Base-by-base conservation (phyloP, 2,888 invertebrate genomes). In the Cosmopolites sordidus region DNA sequence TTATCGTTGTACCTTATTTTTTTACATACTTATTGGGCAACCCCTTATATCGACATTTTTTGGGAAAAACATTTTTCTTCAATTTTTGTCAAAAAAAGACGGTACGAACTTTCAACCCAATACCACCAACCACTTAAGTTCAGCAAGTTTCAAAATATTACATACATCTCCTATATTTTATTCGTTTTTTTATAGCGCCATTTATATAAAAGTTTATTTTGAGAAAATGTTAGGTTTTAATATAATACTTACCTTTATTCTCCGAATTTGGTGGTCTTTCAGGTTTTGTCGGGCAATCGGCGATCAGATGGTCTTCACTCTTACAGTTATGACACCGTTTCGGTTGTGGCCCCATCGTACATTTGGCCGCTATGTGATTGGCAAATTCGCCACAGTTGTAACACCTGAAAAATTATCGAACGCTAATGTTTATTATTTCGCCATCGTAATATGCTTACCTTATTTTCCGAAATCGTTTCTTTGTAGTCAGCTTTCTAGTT, bases 351-450 rank as follows among this genome's bases (percentile, higher is more conserved):
- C 90, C 92, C 70, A 88, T 78, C 59, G 84, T 83, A 74, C 94
- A 94, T 72, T 92, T 92, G 29, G 91, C 87, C 27, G 94, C 93
- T 68, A 93, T 87, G 75, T 94, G 94, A 74, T 92, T 92, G 43
- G 91, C 89, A 70, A 92, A 92, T 73, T 92, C 90, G 2, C 93
- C 92, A 69, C 93, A 94, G 73, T 94, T 94, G 75, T 92, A 94
- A 76, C 93, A 94, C 70, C 91, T 89, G 72, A 42, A 66, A 63
- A 43, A 16, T 16, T 16, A 40, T 14, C n/a, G 3, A 5, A 5
- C 22, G 11, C 3, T 37, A 37, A 4, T 37, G 4, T n/a, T 8
- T 37, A 5, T 11, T 11, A n/a, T n/a, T 4, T 11, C n/a, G 37
- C 37, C n/a, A 12, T 37, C 37, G 12, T 3, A 22, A 8, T 8